Evolutionary conservation across 1,140 invertebrate species (phyloP).

Genomic region (Cecropterus lyciades): DNA sequence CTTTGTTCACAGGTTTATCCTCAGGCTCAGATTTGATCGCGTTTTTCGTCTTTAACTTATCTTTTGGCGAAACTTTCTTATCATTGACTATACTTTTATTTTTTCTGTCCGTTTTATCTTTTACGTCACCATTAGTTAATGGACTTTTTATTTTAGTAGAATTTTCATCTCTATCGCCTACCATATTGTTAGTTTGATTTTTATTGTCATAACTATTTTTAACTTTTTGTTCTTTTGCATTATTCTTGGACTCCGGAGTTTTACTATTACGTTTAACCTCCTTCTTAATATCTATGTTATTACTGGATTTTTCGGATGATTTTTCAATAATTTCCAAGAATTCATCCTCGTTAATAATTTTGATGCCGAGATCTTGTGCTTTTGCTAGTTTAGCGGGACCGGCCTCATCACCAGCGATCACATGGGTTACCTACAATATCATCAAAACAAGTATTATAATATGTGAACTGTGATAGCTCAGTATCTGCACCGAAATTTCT

Average conservation of each 20-base stretch:
- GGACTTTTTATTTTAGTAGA: constrained; percentile 14
- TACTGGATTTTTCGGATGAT: constrained; percentile 40
- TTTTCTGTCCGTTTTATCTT: not conserved
- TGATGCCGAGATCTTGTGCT: constrained; percentile 88
- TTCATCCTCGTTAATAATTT: constrained; percentile 92
- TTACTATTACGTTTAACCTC: constrained; percentile 36
- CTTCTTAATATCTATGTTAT: constrained; percentile 33
- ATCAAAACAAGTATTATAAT: not conserved
- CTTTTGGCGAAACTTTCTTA: constrained; percentile 30
- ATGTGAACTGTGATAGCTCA: no score
- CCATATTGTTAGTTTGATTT: constrained; percentile 20
- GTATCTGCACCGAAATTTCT: no score
- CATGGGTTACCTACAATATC: constrained; percentile 88
- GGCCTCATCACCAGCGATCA: constrained; percentile 93
- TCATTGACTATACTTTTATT: constrained; percentile 24
- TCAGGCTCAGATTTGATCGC: constrained; percentile 29
- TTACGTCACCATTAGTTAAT: constrained; percentile 8
- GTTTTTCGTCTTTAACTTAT: constrained; percentile 34
- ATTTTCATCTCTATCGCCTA: constrained; percentile 44
- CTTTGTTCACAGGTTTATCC: constrained; percentile 25
- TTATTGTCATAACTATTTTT: constrained; percentile 39
- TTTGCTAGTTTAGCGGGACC: constrained; percentile 94
- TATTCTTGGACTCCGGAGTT: constrained; percentile 42
- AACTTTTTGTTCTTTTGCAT: constrained; percentile 32
- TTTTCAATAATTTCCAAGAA: constrained; percentile 91